Base-by-base conservation (phyloP, 2,888 invertebrate species). In the Nephrotoma flavescens region DNA sequence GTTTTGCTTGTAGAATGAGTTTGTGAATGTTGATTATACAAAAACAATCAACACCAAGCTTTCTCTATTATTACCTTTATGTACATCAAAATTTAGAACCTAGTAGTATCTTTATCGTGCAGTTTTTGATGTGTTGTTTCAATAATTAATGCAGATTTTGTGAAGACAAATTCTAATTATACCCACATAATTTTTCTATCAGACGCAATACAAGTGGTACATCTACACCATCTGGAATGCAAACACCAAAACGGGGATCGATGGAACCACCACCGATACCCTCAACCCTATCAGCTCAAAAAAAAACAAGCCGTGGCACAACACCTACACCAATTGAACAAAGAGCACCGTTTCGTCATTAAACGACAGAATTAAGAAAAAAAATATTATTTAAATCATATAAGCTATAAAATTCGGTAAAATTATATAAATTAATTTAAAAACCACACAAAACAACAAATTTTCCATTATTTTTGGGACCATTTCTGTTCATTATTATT, bases 301-400 rank as follows among this genome's bases (percentile, higher is more conserved):
- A 71, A 31, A 87, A 91, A 87, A 91, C 91, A 88, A 89, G 91
- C 85, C 91, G 92, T 42, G 92, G 92, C 42, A 90, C 91, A 86
- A 92, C 92, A 87, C 92, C 91, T 84, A 92, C 92, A 87, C 92
- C 92, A 86, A 90, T 91, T 45, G 90, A 91, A 87, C 91, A 91
- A 91, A 94, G 95, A 90, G 95, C 95, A 92, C 95, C 95, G 89
- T 95, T 95, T 93, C 94, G 95, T 92, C 94, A 95, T 88, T 96
- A 94, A 92, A 41, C n/a, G 84, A 42, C 42, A 19, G 71, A 31
- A 71, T 31, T 57, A 31, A 31, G 31, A 31, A 71, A 71, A 31
- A 84, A 6, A 42, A n/a, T 42, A 42, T 84, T 84, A 42, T 42
- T 84, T 84, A 84, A 71, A 71, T 31, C n/a, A 42, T 84, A 84